A percentile compares a stretch with the other conserved stretches of the same genome.
Evolutionary conservation across 2,888 invertebrate genomes (phyloP).

Genomic region (Calephelis perditalis): DNA sequence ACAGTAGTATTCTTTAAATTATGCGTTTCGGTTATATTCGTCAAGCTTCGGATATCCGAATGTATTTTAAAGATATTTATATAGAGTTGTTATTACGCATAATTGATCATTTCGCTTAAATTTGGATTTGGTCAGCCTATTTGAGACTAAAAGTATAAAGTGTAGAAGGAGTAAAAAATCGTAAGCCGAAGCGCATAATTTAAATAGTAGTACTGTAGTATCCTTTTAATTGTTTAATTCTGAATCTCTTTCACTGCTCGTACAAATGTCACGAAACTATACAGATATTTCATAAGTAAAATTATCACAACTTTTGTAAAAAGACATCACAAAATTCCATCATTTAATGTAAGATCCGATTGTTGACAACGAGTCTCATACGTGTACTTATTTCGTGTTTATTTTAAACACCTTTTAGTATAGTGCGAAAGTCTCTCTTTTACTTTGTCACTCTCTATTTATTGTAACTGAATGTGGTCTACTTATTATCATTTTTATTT

Average conservation of each 20-base stretch:
- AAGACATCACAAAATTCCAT: conserved; percentile 61
- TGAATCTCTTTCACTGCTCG: conserved; percentile 41
- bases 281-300: conserved; percentile 34
- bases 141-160: too few species aligned
- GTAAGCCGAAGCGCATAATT: too few species aligned
- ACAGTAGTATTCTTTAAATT: too few species aligned
- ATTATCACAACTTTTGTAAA: conserved; percentile 53
- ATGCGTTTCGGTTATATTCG: too few species aligned
- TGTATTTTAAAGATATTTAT: too few species aligned
- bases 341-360: conserved; percentile 35
- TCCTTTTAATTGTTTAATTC: conserved; percentile 18
- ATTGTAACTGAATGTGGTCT: conserved; percentile 42
- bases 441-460: conserved; percentile 73
- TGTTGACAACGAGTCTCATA: conserved; percentile 62
- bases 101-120: too few species aligned
- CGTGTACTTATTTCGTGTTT: conserved; percentile 54
- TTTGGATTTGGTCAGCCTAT: too few species aligned
- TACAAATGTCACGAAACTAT: conserved; percentile 21
- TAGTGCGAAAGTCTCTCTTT: conserved; percentile 77
- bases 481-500: too few species aligned
- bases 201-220: neutral
- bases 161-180: too few species aligned
- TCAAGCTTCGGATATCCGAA: too few species aligned
- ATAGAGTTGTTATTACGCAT: too few species aligned
- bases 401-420: conserved; percentile 58